Evolutionary conservation across 2,888 invertebrate species (phyloP).

Genomic region (Eulithis prunata): DNA sequence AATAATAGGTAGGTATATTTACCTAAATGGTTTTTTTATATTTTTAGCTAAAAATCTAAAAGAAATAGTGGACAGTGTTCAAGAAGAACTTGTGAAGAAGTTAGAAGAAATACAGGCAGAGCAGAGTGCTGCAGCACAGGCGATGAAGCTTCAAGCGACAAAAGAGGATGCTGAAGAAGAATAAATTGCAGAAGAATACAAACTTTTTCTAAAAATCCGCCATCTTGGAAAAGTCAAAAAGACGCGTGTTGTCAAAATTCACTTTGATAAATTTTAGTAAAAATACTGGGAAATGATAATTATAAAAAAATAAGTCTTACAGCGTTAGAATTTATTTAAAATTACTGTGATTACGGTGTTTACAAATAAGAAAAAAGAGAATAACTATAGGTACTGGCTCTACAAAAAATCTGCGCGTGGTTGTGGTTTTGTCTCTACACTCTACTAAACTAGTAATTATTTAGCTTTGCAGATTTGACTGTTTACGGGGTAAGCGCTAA

Average conservation of each 20-base stretch:
- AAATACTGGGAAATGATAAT: constrained; percentile 17
- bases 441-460: too few relatives aligned
- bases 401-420: too few relatives aligned
- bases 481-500: too few relatives aligned
- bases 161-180: constrained; percentile 18
- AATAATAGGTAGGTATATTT: too few relatives aligned
- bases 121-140: constrained; percentile 44
- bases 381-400: too few relatives aligned
- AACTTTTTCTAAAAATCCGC: constrained; percentile 14
- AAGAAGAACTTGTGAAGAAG: constrained; percentile 74
- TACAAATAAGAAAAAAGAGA: neutral
- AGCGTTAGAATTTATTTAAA: constrained; percentile 4
- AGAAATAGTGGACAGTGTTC: constrained; percentile 78
- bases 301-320: constrained; percentile 2
- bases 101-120: constrained; percentile 69
- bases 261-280: constrained; percentile 29
- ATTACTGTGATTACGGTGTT: neutral
- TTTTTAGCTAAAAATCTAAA: constrained; percentile 73
- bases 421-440: too few relatives aligned
- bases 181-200: constrained; percentile 29
- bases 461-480: too few relatives aligned
- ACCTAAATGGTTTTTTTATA: neutral
- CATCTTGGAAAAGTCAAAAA: constrained; percentile 21
- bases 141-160: constrained; percentile 17
- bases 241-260: constrained; percentile 16